Base-by-base conservation (phyloP, 2,888 invertebrate genomes). In the Acronicta leporina region DNA sequence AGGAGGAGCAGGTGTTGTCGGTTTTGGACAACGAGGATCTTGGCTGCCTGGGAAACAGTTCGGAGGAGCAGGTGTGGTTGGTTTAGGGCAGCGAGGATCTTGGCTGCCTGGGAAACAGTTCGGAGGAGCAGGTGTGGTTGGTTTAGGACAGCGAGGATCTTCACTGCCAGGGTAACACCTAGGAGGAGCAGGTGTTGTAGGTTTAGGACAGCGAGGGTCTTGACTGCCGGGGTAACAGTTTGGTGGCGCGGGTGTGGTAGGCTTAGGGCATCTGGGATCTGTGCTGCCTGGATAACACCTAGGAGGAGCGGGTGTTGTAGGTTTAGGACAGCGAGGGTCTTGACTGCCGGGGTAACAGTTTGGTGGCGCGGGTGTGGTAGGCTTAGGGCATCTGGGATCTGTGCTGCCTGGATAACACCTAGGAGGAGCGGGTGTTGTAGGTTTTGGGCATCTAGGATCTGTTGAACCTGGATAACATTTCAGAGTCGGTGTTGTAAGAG, bases 361-460 rank as follows among this genome's bases (percentile, higher is more conserved):
- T 1, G 63, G 71, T 16, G 65, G 67, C 6, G 27, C 63, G 7
- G 75, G 71, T 0, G 71, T 73, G 0, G 73, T 71, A 1, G 86
- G 83, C 59, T 72, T 70, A 0, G 87, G 87, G 56, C 91, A 91
- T 10, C 87, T 72, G 2, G 90, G 87, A 68, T 94, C 90, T 0
- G 47, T 75, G 0, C 87, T 85, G 0, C 92, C 92, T 0, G 92
- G 90, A 59, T 78, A 91, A 35, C 93, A 83, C n/a, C 52, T 66
- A 1, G 82, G 83, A 8, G 83, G 72, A 1, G 52, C 75, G 0
- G 85, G 80, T 6, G 81, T 82, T 0, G 80, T 80, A 0, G 80
- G 79, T 14, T 68, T 66, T 0, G 86, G 83, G 43, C 86, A 84
- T 5, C 85, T 63, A 0, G 64, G 44, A 11, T 71, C 68, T 0